Percentiles rank a stretch among this genome's conserved stretches.
Evolutionary conservation across 1,140 invertebrate genomes (phyloP).

Genomic region (Oreohelix idahoensis): DNA sequence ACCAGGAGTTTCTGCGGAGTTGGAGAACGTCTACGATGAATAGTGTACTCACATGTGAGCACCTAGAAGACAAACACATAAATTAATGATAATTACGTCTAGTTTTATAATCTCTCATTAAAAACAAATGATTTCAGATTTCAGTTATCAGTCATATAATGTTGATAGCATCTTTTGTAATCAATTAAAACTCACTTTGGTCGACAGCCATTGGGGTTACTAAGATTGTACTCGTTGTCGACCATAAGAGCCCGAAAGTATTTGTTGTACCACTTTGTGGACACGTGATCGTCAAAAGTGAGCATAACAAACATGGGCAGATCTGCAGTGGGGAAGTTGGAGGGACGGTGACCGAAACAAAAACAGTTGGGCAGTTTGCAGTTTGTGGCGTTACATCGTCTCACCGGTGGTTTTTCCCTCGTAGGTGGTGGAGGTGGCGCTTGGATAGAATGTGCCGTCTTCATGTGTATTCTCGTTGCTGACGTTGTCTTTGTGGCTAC

Average conservation of each 20-base stretch:
- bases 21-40: no score
- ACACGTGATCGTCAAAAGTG: slow-evolving; percentile 18
- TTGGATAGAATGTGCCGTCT: no score
- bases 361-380: slow-evolving; percentile 13
- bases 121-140: no score
- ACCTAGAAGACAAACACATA: no score
- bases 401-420: neutral
- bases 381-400: neutral
- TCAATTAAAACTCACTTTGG: no score
- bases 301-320: slow-evolving; percentile 15
- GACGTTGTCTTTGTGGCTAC: neutral
- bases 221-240: slow-evolving; percentile 1
- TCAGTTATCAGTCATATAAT: no score
- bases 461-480: neutral
- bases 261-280: neutral
- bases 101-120: no score
- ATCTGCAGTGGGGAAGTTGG: neutral
- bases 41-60: no score
- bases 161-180: no score
- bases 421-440: neutral
- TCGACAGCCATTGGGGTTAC: neutral
- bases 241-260: neutral
- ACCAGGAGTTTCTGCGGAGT: no score
- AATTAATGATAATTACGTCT: no score
- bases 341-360: neutral